phyloP scores from a whole-genome alignment of 2,888 invertebrate species.

The Ophion slaviceki region DNA sequence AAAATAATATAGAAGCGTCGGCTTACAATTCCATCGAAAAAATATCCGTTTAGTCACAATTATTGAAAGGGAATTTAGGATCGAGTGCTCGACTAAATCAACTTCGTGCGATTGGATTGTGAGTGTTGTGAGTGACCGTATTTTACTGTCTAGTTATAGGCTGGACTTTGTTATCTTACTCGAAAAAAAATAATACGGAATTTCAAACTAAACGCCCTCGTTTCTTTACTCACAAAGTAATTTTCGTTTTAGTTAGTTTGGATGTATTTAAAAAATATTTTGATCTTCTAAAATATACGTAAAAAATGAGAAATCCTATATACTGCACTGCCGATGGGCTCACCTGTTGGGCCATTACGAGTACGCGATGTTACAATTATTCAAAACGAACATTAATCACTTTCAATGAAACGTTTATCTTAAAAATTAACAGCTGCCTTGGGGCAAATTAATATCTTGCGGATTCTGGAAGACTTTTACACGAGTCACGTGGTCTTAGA shows the following conservation, averaged over 20 bases:
- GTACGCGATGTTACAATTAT: not conserved
- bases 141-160: constrained; percentile 42
- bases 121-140: constrained; percentile 50
- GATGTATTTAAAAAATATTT: constrained; percentile 1
- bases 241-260: not conserved
- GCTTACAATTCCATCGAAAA: not conserved
- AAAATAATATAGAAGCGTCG: no score
- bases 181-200: constrained; percentile 20
- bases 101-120: constrained; percentile 47
- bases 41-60: not conserved
- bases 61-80: constrained; percentile 34
- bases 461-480: constrained; percentile 79
- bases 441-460: constrained; percentile 77
- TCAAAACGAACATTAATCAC: not conserved
- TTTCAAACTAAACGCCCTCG: constrained; percentile 5
- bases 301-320: not conserved
- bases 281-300: not conserved
- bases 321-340: not conserved
- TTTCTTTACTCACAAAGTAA: not conserved
- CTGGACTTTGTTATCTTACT: constrained; percentile 16
- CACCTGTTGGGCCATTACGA: not conserved
- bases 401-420: not conserved
- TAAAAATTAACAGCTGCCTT: constrained; percentile 70
- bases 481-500: constrained; percentile 46
- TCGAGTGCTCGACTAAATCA: constrained; percentile 36